Percentiles rank a stretch among this genome's conserved stretches.
Evolutionary conservation across 2,113 vertebrate species (phyloP).

Genomic region (Tamias sibiricus): DNA sequence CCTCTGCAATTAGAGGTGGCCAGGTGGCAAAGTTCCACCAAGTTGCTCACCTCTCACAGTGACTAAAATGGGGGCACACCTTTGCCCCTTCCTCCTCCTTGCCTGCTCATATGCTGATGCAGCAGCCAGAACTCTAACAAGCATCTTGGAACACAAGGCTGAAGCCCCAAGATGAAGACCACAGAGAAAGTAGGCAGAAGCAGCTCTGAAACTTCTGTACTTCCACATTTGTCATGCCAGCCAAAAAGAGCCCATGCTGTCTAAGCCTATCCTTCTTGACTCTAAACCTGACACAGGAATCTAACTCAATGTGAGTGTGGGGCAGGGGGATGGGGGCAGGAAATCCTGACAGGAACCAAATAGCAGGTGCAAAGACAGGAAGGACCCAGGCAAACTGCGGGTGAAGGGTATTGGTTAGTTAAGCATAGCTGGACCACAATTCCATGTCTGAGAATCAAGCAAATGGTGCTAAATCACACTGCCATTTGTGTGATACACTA

Average conservation of each 20-base stretch:
- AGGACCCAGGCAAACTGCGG: not conserved
- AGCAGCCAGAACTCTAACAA: not conserved
- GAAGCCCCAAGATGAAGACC: not conserved
- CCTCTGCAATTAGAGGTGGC: not conserved
- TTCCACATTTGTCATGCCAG: too few species aligned
- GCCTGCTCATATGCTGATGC: not conserved
- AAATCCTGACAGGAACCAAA: not conserved
- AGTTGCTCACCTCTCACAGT: not conserved
- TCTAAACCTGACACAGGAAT: not conserved
- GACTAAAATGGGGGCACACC: not conserved
- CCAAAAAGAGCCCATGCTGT: not conserved
- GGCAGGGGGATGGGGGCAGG: not conserved
- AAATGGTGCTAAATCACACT: not conserved
- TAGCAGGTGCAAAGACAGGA: not conserved
- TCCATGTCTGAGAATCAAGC: not conserved
- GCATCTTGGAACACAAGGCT: not conserved
- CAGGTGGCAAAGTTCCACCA: not conserved
- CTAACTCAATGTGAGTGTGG: not conserved
- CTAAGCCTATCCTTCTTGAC: not conserved
- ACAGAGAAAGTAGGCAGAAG: too few species aligned
- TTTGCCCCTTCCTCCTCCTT: not conserved
- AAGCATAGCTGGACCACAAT: not conserved
- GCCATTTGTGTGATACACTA: not conserved
- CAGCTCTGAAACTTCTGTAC: fast-evolving
- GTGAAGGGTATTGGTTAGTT: not conserved